These are phyloP conservation scores for Zoroaster sp. DNA, from an alignment of 53 echinoderm and acorn worm species.

Conservation along the genomic window DNA sequence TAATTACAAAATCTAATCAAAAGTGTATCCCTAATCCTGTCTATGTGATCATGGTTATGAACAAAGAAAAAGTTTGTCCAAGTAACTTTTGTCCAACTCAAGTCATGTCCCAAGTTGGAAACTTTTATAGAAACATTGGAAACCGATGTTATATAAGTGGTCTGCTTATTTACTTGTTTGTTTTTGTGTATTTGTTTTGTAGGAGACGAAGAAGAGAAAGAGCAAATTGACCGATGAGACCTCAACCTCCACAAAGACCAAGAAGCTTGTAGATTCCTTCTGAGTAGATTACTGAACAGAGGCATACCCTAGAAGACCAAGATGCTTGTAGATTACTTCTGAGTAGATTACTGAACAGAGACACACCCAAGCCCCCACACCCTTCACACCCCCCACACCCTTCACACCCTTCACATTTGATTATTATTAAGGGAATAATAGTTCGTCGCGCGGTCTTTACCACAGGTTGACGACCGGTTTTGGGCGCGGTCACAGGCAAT, in stretches of 20 bases:
- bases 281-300: neutral
- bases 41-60: neutral
- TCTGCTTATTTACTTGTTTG: neutral
- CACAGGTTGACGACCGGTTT: too few species aligned
- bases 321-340: neutral
- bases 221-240: neutral
- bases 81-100: neutral
- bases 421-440: too few species aligned
- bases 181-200: neutral
- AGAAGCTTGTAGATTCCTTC: neutral
- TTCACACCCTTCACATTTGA: too few species aligned
- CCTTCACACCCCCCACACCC: too few species aligned
- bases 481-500: too few species aligned
- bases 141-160: neutral
- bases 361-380: too few species aligned
- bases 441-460: too few species aligned
- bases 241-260: neutral
- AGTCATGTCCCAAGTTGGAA: neutral
- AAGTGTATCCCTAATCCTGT: neutral
- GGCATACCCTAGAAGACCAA: neutral
- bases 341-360: neutral
- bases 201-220: constrained; percentile 3
- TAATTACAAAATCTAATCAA: neutral
- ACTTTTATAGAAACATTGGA: neutral
- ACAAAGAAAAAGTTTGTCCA: neutral